Evolutionary conservation across 2,888 invertebrate genomes (phyloP).

Genomic region (Limnephilus auricula): DNA sequence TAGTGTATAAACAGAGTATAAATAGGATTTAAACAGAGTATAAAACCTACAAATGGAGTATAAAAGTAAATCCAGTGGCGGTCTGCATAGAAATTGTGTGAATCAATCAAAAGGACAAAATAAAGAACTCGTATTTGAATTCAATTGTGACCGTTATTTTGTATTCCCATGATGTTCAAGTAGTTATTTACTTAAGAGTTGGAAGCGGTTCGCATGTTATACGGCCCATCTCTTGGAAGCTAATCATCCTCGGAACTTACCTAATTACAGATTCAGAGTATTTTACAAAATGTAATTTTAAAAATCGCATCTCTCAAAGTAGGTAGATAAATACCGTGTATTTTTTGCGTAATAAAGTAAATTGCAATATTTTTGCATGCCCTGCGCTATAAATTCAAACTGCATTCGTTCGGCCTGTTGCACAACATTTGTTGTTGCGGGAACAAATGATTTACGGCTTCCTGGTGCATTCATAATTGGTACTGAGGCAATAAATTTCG

Average conservation of each 20-base stretch:
- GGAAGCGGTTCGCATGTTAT: too few relatives aligned
- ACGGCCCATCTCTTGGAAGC: too few relatives aligned
- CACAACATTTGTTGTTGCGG: conserved; percentile 49
- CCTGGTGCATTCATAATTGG: conserved; percentile 50
- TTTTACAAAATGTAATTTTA: not conserved
- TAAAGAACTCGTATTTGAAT: too few relatives aligned
- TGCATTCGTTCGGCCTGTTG: conserved; percentile 49
- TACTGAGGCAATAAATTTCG: conserved; percentile 47
- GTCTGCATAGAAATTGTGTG: too few relatives aligned
- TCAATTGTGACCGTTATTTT: too few relatives aligned
- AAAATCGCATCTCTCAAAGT: not conserved
- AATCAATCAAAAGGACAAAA: too few relatives aligned
- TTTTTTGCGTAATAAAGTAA: not conserved
- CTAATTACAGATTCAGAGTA: too few relatives aligned
- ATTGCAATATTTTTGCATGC: not conserved
- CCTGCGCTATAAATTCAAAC: conserved; percentile 21
- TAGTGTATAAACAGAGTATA: not conserved
- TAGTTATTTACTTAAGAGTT: too few relatives aligned
- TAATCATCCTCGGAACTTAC: too few relatives aligned
- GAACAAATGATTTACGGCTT: conserved; percentile 50
- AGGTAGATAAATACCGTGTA: not conserved
- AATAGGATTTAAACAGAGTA: not conserved
- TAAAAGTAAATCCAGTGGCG: too few relatives aligned
- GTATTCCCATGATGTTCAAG: too few relatives aligned
- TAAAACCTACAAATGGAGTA: too few relatives aligned